Conservation (phyloP, 2,113 vertebrate genomes). For the Carlito syrichta region DNA sequence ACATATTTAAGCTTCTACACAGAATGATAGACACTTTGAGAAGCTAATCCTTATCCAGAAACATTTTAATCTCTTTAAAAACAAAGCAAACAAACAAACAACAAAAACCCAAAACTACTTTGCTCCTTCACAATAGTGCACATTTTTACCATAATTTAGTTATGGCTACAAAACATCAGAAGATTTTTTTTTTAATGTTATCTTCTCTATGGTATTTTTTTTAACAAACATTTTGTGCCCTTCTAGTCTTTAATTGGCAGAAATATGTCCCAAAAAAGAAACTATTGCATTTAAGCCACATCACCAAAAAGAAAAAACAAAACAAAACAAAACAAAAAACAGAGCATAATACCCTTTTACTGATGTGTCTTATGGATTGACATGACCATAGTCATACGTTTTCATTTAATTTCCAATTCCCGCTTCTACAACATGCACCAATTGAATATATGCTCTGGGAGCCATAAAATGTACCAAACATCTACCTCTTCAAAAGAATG, state of each 20-base stretch:
- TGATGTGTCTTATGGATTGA: constrained; percentile 74
- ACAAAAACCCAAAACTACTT: constrained; percentile 75
- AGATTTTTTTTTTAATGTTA: constrained; percentile 75
- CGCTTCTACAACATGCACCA: constrained; percentile 76
- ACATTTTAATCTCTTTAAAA: constrained; percentile 79
- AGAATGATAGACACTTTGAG: constrained; percentile 81
- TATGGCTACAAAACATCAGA: constrained; percentile 85
- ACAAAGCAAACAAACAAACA: constrained; percentile 71
- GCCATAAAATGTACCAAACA: constrained; percentile 84
- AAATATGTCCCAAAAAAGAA: constrained; percentile 84
- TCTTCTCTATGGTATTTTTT: constrained; percentile 77
- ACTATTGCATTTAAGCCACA: constrained; percentile 84
- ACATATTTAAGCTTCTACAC: constrained; percentile 82
- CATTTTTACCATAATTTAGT: constrained; percentile 86
- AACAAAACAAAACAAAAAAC: constrained; percentile 60
- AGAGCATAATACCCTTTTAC: constrained; percentile 83
- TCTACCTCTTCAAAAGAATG: constrained; percentile 82
- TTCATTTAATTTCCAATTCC: constrained; percentile 69
- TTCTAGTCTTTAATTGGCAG: constrained; percentile 83
- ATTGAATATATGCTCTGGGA: constrained; percentile 81
- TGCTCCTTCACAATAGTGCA: constrained; percentile 87
- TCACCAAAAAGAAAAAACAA: constrained; percentile 68
- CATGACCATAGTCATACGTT: constrained; percentile 64
- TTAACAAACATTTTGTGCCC: constrained; percentile 77
- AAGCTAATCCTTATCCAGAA: constrained; percentile 85